Base-by-base conservation (phyloP, 1,140 invertebrate genomes). In the Drosophila sturtevanti region DNA sequence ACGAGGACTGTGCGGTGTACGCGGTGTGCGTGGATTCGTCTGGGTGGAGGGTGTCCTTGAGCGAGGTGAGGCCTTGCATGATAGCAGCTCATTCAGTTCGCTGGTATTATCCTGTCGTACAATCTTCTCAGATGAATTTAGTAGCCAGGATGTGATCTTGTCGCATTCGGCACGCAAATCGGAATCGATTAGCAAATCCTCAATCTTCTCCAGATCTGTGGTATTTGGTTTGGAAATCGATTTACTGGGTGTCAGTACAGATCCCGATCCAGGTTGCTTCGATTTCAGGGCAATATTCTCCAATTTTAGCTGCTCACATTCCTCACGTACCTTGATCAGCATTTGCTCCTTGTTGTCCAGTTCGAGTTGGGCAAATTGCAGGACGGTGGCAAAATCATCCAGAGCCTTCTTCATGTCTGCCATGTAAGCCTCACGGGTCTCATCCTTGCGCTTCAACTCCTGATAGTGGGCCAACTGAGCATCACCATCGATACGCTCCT, bases 211-310 rank as follows among this genome's bases (percentile, higher is more conserved):
- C 61, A 91, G 55, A 62, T 91, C 90, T 60, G 90, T 91, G 52
- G 78, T 91, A 48, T 91, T 91, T 18, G 68, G 75, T 4, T 87
- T 87, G 48, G 68, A 64, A 2, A 63, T 73, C 1, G 68, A 64
- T 37, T 89, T 82, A 71, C 85, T 86, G 48, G 74, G 89, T 14
- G 74, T 90, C 9, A 72, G 35, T 41, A 87, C 22, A 1, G 71
- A 69, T 12, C 62, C 72, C 1, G 73, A 56, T 1, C 66, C 78
- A 21, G 81, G 76, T 31, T 89, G 84, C 69, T 91, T 91, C 1
- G 90, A 91, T 18, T 92, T 92, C 12, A 91, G 71, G 2, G 91
- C 79, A 52, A 92, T 91, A 37, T 91, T 91, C 76, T 92, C 91
- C 14, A 92, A 62, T 64, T 92, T 92, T 3, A 92, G 67, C 41